Percentiles rank a stretch among this genome's conserved stretches.
Evolutionary conservation across 2,888 invertebrate species (phyloP).

Genomic region (Rotaria socialis): DNA sequence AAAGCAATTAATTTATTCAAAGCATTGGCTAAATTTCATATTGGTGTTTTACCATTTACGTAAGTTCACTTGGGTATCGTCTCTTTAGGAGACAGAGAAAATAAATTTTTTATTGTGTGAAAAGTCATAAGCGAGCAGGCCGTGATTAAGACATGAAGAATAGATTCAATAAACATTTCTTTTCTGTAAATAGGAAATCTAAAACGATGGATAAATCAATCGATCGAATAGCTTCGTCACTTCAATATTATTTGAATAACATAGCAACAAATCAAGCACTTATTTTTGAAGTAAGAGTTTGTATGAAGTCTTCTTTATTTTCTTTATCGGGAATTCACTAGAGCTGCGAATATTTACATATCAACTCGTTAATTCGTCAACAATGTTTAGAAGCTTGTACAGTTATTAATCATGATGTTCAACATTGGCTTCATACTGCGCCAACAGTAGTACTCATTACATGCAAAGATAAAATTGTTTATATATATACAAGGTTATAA

Average conservation of each 20-base stretch:
- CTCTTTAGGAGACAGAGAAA: neutral
- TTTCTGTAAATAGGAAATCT: neutral
- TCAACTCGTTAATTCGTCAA: neutral
- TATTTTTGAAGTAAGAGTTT: neutral
- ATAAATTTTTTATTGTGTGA: too few species aligned
- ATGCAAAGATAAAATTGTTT: conserved; percentile 25
- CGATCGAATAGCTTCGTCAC: neutral
- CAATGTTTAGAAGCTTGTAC: neutral
- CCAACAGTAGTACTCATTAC: neutral
- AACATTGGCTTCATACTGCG: neutral
- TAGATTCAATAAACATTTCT: neutral
- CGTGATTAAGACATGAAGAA: too few species aligned
- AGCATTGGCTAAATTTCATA: conserved; percentile 5
- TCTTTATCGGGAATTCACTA: neutral
- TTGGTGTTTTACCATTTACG: conserved; percentile 13
- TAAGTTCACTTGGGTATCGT: neutral
- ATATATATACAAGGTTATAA: neutral
- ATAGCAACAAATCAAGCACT: neutral
- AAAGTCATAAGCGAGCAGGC: too few species aligned
- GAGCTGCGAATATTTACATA: conserved; percentile 30
- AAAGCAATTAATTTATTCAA: conserved; percentile 4
- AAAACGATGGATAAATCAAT: neutral
- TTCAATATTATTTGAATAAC: conserved; percentile 8
- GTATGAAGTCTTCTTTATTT: too few species aligned
- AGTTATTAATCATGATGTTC: neutral